Evolutionary conservation across 2,888 invertebrate genomes (phyloP).

Genomic region (Eubasilissa splendida): DNA sequence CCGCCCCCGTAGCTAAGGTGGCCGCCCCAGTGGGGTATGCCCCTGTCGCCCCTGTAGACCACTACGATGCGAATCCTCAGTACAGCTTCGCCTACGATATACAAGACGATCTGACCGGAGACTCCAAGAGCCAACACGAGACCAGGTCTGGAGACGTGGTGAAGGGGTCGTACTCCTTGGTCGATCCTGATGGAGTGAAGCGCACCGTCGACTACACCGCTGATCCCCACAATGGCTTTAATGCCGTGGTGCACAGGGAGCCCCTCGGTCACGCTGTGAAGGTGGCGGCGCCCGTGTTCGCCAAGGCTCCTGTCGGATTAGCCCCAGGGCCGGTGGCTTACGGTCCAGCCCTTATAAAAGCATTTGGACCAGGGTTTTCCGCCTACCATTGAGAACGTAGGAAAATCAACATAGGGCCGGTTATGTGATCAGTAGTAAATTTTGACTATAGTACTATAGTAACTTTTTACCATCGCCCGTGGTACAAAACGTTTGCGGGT

Average conservation of each 20-base stretch:
- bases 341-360: constrained; percentile 35
- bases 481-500: too few species aligned
- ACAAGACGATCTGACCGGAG: constrained; percentile 64
- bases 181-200: constrained; percentile 77
- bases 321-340: constrained; percentile 59
- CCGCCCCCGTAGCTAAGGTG: constrained; percentile 61
- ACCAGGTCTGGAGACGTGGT: constrained; percentile 76
- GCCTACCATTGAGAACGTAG: constrained; percentile 33
- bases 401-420: too few species aligned
- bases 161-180: constrained; percentile 76
- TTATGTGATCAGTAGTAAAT: too few species aligned
- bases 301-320: constrained; percentile 61
- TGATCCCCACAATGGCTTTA: constrained; percentile 72
- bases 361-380: constrained; percentile 42
- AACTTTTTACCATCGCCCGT: too few species aligned
- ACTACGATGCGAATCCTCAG: constrained; percentile 60
- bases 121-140: constrained; percentile 71
- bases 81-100: constrained; percentile 64
- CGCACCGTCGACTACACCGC: constrained; percentile 70
- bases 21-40: constrained; percentile 63
- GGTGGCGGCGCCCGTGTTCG: constrained; percentile 64
- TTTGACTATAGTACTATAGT: too few species aligned
- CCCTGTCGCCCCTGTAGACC: constrained; percentile 59
- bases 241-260: constrained; percentile 76
- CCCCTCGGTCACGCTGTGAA: constrained; percentile 69